These are phyloP conservation scores for Papilio polyxenes DNA, from an alignment of 1,140 invertebrate genomes.

Conservation along the genomic window DNA sequence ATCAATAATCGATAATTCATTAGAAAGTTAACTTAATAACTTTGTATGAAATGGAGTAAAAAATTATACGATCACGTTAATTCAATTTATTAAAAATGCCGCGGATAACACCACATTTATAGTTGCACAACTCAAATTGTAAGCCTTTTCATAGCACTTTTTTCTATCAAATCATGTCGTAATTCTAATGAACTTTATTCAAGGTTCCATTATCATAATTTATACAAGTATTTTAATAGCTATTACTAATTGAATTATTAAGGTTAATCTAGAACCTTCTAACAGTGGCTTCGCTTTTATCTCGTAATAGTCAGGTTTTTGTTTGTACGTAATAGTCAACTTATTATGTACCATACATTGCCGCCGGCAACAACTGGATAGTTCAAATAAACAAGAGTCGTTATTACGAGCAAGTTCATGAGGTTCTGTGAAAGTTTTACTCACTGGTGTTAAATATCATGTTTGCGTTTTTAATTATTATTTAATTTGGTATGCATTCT, in stretches of 20 bases:
- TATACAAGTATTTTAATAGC: too few species aligned
- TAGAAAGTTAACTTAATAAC: too few species aligned
- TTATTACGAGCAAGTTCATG: slow-evolving; percentile 1
- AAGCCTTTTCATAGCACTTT: not conserved
- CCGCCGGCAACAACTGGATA: not conserved
- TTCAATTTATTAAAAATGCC: too few species aligned
- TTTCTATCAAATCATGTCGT: not conserved
- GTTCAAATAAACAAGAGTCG: not conserved
- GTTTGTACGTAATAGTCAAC: not conserved
- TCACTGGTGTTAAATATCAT: not conserved
- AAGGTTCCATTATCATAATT: not conserved
- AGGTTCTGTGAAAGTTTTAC: not conserved
- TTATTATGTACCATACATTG: not conserved
- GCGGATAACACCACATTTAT: too few species aligned
- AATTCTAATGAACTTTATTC: not conserved
- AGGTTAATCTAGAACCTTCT: not conserved
- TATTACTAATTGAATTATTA: too few species aligned
- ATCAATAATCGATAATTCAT: too few species aligned
- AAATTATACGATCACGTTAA: too few species aligned
- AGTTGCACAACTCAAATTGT: not conserved
- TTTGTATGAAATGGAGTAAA: too few species aligned
- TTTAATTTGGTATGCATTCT: not conserved
- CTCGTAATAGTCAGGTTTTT: not conserved
- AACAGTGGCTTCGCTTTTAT: not conserved
- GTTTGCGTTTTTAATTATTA: not conserved